phyloP scores from a whole-genome alignment of 2,797 vertebrate species.

The Lycodopsis pacificus region DNA sequence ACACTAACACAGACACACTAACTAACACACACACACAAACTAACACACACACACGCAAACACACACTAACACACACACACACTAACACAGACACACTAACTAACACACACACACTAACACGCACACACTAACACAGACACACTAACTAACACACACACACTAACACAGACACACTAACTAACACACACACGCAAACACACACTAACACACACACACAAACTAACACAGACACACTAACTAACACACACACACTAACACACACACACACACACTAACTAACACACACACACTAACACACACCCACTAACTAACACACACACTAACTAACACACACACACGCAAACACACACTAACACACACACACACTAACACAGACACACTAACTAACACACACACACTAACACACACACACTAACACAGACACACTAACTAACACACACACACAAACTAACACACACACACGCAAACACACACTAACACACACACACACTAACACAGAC shows the following conservation, averaged over 20 bases:
- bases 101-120: no score
- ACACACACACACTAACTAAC: no score
- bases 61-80: background rate
- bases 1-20: no score
- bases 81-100: no score
- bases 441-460: background rate
- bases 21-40: background rate
- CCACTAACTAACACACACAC: no score
- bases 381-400: background rate
- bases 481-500: background rate
- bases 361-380: no score
- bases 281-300: background rate
- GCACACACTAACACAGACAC: no score
- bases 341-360: background rate
- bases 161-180: background rate
- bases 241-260: background rate
- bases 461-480: background rate
- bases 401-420: no score
- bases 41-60: background rate
- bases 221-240: background rate
- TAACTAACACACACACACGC: no score
- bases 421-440: background rate
- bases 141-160: no score
- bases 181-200: no score
- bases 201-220: no score